Conservation (phyloP, 1,140 invertebrate genomes). For the Drosophila nigrodunni region DNA sequence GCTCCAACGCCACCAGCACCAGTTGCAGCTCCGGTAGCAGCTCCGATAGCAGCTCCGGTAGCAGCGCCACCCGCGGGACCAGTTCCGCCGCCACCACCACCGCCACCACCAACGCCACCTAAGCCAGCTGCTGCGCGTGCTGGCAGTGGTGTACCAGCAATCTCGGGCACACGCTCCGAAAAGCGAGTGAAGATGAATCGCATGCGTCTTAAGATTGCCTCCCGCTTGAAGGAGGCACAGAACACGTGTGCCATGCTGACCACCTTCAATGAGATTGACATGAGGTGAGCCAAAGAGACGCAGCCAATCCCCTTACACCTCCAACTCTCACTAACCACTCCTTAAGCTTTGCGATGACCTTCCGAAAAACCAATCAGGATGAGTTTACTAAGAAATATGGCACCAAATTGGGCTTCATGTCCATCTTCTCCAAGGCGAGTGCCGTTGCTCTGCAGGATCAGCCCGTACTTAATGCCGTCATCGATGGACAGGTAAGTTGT, state of each 20-base stretch:
- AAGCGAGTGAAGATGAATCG: slow-evolving; percentile 99
- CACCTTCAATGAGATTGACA: slow-evolving; percentile 99
- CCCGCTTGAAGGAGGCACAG: slow-evolving; percentile 98
- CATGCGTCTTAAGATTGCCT: slow-evolving; percentile 97
- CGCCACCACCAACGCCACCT: slow-evolving; percentile 88
- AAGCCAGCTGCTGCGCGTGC: slow-evolving; percentile 88
- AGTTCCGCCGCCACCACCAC: slow-evolving; percentile 85
- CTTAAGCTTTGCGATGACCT: slow-evolving; percentile 95
- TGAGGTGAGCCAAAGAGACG: slow-evolving; percentile 89
- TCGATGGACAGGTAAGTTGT: slow-evolving; percentile 90
- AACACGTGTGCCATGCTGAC: slow-evolving; percentile 99
- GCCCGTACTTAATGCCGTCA: slow-evolving; percentile 99
- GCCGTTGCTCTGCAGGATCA: slow-evolving; percentile 97
- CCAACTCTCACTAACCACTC: neutral
- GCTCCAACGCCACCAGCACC: slow-evolving; percentile 82
- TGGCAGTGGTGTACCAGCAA: slow-evolving; percentile 86
- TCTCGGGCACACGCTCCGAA: slow-evolving; percentile 95
- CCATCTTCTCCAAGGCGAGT: slow-evolving; percentile 97
- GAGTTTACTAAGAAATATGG: slow-evolving; percentile 96
- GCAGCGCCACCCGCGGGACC: slow-evolving; percentile 88
- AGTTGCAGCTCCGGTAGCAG: slow-evolving; percentile 64
- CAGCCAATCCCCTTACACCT: neutral
- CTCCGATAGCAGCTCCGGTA: slow-evolving; percentile 76
- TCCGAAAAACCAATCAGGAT: slow-evolving; percentile 95
- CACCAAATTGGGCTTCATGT: slow-evolving; percentile 99